phyloP scores from a whole-genome alignment of 2,113 vertebrate genomes.

The Xerus inauris region DNA sequence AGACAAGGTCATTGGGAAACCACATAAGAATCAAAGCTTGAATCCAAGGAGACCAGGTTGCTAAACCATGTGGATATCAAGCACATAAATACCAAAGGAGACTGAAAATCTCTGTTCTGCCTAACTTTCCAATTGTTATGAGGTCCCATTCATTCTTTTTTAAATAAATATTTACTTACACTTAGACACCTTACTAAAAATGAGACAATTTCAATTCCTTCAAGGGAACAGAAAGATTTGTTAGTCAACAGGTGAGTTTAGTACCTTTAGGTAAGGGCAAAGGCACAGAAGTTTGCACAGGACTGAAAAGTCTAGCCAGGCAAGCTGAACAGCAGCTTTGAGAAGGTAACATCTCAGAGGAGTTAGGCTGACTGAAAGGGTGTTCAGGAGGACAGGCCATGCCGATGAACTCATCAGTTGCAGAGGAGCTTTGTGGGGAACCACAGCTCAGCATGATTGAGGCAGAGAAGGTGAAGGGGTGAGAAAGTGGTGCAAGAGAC shows the following conservation, averaged over 20 bases:
- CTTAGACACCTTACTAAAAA: not conserved
- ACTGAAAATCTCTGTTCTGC: not conserved
- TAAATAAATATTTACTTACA: not conserved
- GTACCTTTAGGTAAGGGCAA: not conserved
- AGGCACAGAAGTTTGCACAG: fast-evolving
- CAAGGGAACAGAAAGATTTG: not conserved
- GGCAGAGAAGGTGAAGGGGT: not conserved
- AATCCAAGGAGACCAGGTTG: not conserved
- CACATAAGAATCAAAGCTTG: not conserved
- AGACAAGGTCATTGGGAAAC: not conserved
- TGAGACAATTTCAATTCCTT: not conserved
- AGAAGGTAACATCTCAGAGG: not conserved
- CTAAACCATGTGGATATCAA: not conserved
- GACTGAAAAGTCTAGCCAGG: not conserved
- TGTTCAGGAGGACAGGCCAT: not conserved
- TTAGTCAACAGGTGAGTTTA: not conserved
- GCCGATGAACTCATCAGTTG: not conserved
- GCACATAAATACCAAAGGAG: not conserved
- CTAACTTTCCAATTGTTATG: not conserved
- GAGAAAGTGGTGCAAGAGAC: not conserved
- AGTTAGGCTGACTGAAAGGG: not conserved
- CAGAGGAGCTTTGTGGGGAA: not conserved
- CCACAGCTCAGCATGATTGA: not conserved
- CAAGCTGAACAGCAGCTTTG: not conserved
- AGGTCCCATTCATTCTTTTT: not conserved